Evolutionary conservation across 2,113 vertebrate genomes (phyloP).

Genomic region (Salvelinus sp.): DNA sequence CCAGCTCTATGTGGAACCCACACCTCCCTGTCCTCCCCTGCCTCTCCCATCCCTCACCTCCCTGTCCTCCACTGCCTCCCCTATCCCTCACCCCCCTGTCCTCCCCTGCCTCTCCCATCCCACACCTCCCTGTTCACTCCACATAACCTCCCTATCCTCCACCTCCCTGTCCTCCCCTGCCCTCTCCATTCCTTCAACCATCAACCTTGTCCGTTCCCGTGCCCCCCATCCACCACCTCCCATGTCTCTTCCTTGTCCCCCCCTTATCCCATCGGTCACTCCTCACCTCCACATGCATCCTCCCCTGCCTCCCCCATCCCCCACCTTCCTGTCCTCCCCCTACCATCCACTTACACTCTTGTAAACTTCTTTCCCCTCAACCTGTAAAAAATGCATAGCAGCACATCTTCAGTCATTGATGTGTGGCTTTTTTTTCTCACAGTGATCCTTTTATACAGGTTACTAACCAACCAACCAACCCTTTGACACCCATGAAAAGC

Average conservation of each 20-base stretch:
- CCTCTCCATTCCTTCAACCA: too few relatives aligned
- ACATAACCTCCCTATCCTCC: too few relatives aligned
- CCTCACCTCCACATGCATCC: neutral
- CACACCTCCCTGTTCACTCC: too few relatives aligned
- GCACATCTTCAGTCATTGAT: constrained; percentile 47
- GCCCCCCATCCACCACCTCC: too few relatives aligned
- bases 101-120: too few relatives aligned
- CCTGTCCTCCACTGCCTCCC: neutral
- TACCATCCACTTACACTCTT: constrained; percentile 35
- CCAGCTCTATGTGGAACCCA: constrained; percentile 8
- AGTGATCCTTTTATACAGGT: constrained; percentile 39
- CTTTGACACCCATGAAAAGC: constrained; percentile 43
- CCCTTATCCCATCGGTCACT: too few relatives aligned
- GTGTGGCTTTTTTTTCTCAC: constrained; percentile 10
- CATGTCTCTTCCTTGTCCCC: neutral
- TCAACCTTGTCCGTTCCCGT: too few relatives aligned
- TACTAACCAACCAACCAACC: constrained; percentile 16
- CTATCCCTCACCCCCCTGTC: neutral
- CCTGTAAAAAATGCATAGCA: constrained; percentile 65
- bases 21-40: neutral
- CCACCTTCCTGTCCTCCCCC: constrained; percentile 3
- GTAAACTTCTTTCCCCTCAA: constrained; percentile 41
- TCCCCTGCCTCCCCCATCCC: neutral
- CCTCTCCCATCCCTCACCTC: neutral
- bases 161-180: neutral